Evolutionary conservation across 2,888 invertebrate species (phyloP), one percentile per base, ranked within the genome.

Genomic region (Eledona agricola): DNA sequence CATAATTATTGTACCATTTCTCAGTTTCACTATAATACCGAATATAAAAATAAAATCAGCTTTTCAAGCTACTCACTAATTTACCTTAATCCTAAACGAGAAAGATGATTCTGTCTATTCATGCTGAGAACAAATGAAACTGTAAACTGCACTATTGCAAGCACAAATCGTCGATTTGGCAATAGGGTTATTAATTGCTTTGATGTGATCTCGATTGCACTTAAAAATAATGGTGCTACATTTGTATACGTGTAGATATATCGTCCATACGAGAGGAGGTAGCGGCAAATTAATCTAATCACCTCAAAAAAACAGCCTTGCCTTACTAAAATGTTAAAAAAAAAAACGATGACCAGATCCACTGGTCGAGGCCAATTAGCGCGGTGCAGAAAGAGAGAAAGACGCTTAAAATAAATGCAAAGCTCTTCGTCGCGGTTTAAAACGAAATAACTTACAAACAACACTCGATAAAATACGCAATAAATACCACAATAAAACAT

Each of bases 11-110:
- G 55, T 55, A 55, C 55, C 55, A 51, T 46, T 55, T 40, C 43
- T 43, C 45, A 53, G 32, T 49, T 43, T 47, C 32, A 43, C 25
- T 46, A 51, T 49, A 40, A 51, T 51, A 55, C 34, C 34, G 46
- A 60, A 67, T 69, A 67, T 55, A 69, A 69, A 69, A 69, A 69
- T 69, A 67, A 67, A 65, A 67, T 65, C 40, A 63, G 65, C 65
- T 67, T 65, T 60, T 47, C 45, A 67, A 65, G 64, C 64, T 62
- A 61, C 59, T 61, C 57, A 54, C 58, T 63, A 61, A 55, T 57
- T 49, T 52, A 47, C 35, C 49, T 56, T 53, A 52, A 7, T 19
- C 28, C 47, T 51, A 47, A 20, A 46, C 42, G 35, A 55, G 46
- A 40, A 34, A 31, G 28, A 50, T 42, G 40, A 53, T 34, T 42